Base-by-base conservation (phyloP, 1,140 invertebrate genomes). In the Oryctes rhinoceros region DNA sequence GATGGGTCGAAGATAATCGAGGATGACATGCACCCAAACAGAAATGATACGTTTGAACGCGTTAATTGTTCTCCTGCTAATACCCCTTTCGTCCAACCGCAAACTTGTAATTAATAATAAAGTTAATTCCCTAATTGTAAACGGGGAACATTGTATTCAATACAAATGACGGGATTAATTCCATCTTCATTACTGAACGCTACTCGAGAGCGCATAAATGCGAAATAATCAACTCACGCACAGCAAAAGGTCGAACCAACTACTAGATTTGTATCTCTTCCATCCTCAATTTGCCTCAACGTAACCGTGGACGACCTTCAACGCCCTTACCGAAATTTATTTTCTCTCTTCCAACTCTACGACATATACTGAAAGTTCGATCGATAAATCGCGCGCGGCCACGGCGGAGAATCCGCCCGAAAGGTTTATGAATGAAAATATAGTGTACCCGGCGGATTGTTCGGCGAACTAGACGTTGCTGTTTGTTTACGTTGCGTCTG, bases 371-470 rank as follows among this genome's bases (percentile, higher is more conserved):
- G 15, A n/a, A 59, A 59, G 6, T 59, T 59, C 13, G n/a, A 59
- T 59, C 53, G 18, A 59, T 59, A 59, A 18, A 18, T 59, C 15
- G 53, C 53, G 15, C 7, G 18, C 53, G 18, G 5, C 53, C 18
- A 59, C 5, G 53, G 18, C 1, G 15, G 5, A 18, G 13, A 59
- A 18, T 15, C 5, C 15, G 15, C 53, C 0, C 15, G 53, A 59
- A 59, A 15, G n/a, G 13, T 59, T 59, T 59, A 59, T 59, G 53
- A 59, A 59, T 59, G 53, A 59, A 59, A 18, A 59, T 59, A 18
- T 59, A 59, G 53, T 59, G 9, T 44, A 59, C 15, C 53, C 53
- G 7, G 53, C 18, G 53, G 39, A 44, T 18, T 15, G 53, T 59
- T 18, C 7, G n/a, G 7, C 1, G 53, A 59, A 18, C 3, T 18